A percentile compares a stretch with the other conserved stretches of the same genome.
phyloP scores from a whole-genome alignment of 2,888 invertebrate genomes.

The Archips crataeganus region DNA sequence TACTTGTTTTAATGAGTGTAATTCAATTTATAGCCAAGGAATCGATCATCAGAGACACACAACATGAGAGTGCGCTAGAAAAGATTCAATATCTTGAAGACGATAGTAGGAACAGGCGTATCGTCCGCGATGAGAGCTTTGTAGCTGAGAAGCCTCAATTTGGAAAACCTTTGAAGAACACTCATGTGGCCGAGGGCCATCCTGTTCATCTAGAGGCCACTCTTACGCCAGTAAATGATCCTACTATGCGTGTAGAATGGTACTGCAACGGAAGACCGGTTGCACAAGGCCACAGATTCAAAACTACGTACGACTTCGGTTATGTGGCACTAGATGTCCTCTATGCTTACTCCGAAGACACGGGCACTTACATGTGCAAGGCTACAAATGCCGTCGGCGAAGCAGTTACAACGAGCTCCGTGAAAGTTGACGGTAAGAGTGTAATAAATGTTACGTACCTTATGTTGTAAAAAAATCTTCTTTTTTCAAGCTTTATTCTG shows the following conservation, averaged over 20 bases:
- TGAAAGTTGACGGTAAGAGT: slow-evolving; percentile 92
- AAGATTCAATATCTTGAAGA: slow-evolving; percentile 97
- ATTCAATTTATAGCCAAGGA: slow-evolving; percentile 88
- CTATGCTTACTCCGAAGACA: slow-evolving; percentile 98
- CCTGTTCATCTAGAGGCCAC: slow-evolving; percentile 97
- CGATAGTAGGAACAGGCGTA: slow-evolving; percentile 91
- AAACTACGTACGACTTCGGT: slow-evolving; percentile 98
- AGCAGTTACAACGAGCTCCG: slow-evolving; percentile 96
- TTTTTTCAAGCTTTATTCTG: slow-evolving; percentile 33
- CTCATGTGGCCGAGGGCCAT: slow-evolving; percentile 93
- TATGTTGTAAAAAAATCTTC: slow-evolving; percentile 15
- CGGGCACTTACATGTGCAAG: slow-evolving; percentile 98
- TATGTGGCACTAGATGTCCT: slow-evolving; percentile 98
- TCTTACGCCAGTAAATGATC: slow-evolving; percentile 98
- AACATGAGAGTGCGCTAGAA: slow-evolving; percentile 96
- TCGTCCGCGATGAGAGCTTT: slow-evolving; percentile 90
- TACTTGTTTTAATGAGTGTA: slow-evolving; percentile 12
- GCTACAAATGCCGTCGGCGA: slow-evolving; percentile 98
- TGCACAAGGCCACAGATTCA: slow-evolving; percentile 97
- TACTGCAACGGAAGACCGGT: slow-evolving; percentile 97
- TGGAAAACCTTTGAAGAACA: slow-evolving; percentile 94
- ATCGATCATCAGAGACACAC: slow-evolving; percentile 94
- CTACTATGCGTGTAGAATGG: slow-evolving; percentile 99
- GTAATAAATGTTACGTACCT: background rate
- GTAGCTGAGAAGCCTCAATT: slow-evolving; percentile 95